A percentile compares a stretch with the other conserved stretches of the same genome.
These are phyloP conservation scores for Pherbina coryleti DNA, from an alignment of 2,888 invertebrate species.

Conservation along the genomic window DNA sequence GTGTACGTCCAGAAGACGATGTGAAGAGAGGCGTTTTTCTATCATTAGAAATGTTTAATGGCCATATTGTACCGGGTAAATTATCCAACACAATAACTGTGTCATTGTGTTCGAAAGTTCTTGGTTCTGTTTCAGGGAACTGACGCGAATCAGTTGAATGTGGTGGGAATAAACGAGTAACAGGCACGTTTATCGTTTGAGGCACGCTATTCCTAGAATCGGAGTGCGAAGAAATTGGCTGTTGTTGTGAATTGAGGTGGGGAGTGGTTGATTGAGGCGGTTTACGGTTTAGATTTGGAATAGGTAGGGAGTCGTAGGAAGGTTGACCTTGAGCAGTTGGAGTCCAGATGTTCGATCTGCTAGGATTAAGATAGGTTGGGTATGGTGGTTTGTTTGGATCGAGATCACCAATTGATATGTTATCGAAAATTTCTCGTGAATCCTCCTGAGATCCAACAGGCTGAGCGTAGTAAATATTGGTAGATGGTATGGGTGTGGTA, in stretches of 20 bases:
- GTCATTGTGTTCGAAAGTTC: constrained; percentile 27
- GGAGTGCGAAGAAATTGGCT: not conserved
- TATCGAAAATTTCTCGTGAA: constrained; percentile 51
- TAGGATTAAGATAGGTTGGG: not conserved
- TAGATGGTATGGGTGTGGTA: constrained; percentile 35
- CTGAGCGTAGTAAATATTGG: constrained; percentile 59
- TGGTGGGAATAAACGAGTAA: constrained; percentile 38
- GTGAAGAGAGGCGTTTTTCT: constrained; percentile 24
- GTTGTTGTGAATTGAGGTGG: not conserved
- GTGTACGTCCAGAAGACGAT: not conserved
- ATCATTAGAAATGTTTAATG: constrained; percentile 49
- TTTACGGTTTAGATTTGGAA: constrained; percentile 40
- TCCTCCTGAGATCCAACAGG: constrained; percentile 59
- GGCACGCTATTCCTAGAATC: not conserved
- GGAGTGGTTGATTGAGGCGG: constrained; percentile 36
- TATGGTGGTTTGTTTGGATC: constrained; percentile 20
- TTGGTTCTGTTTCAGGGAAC: constrained; percentile 34
- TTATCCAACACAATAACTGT: constrained; percentile 42
- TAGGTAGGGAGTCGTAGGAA: not conserved
- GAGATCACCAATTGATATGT: constrained; percentile 44
- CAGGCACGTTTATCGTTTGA: not conserved
- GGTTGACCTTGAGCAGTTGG: constrained; percentile 23
- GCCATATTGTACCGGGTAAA: constrained; percentile 29
- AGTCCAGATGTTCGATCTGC: constrained; percentile 28
- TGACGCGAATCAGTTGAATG: constrained; percentile 35